Evolutionary conservation across 2,113 vertebrate genomes (phyloP).

Genomic region (Rattus norvegicus): GRCr8 NC_086022.1:146133001-146133500

Average conservation of each 20-base stretch:
- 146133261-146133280: not conserved
- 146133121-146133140: not conserved
- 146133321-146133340: not conserved
- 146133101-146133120: not conserved
- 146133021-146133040: not conserved
- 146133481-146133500: not conserved
- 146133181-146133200: not conserved
- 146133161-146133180: not conserved
- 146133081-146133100: not conserved
- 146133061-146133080: no score
- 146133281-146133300: not conserved
- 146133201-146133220: slow-evolving; percentile 23
- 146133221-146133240: not conserved
- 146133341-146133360: no score
- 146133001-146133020: not conserved
- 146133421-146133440: not conserved
- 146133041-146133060: not conserved
- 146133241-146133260: not conserved
- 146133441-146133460: not conserved
- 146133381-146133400: not conserved
- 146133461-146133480: not conserved
- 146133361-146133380: not conserved
- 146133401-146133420: not conserved
- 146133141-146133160: not conserved
- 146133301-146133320: not conserved